phyloP scores from a whole-genome alignment of 1,140 invertebrate genomes.

The Venturia canescens region DNA sequence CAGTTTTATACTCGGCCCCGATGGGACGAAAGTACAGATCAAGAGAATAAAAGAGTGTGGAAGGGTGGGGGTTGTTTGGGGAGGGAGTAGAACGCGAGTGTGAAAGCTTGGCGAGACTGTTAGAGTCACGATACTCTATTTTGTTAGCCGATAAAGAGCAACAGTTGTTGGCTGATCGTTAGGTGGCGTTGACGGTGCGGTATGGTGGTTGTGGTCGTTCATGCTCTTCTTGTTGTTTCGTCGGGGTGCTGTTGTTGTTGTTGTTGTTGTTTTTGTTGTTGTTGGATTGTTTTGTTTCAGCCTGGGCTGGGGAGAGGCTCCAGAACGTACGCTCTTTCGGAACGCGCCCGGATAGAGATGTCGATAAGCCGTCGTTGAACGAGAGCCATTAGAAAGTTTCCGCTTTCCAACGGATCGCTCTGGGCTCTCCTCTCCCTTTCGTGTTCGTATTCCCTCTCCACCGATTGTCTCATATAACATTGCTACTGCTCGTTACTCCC shows the following conservation, averaged over 20 bases:
- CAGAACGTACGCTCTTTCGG: slow-evolving; percentile 18
- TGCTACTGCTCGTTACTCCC: slow-evolving; percentile 28
- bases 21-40: neutral
- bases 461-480: neutral
- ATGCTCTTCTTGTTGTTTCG: slow-evolving; percentile 32
- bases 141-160: slow-evolving; percentile 51
- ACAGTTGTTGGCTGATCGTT: slow-evolving; percentile 52
- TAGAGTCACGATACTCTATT: slow-evolving; percentile 32
- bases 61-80: neutral
- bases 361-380: slow-evolving; percentile 46
- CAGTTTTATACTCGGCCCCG: neutral
- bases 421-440: neutral
- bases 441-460: slow-evolving; percentile 12
- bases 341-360: slow-evolving; percentile 37
- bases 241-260: slow-evolving; percentile 16
- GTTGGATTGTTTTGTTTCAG: slow-evolving; percentile 35
- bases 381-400: slow-evolving; percentile 46
- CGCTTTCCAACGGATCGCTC: slow-evolving; percentile 28
- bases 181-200: slow-evolving; percentile 15
- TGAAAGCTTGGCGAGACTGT: slow-evolving; percentile 24
- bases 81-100: neutral
- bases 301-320: slow-evolving; percentile 31
- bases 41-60: neutral
- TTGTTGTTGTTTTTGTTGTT: neutral
- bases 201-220: slow-evolving; percentile 22